Conservation (phyloP, 2,888 invertebrate genomes). For the Hedya salicella region DNA sequence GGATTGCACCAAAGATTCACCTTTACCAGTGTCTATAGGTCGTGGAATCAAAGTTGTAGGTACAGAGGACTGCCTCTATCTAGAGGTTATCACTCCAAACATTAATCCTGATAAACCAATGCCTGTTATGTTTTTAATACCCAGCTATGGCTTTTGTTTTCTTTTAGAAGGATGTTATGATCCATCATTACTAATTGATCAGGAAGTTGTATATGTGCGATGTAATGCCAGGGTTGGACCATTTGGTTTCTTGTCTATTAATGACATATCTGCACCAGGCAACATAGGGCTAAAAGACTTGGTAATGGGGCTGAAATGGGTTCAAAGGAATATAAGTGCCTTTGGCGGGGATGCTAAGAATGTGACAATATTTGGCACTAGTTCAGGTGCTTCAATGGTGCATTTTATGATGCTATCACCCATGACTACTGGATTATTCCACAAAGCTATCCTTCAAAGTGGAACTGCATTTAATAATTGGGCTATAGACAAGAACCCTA, state of each 20-base stretch:
- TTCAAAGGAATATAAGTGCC: constrained; percentile 68
- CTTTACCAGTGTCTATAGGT: constrained; percentile 51
- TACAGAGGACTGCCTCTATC: constrained; percentile 78
- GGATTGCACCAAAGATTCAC: constrained; percentile 67
- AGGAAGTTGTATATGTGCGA: constrained; percentile 72
- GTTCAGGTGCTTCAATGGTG: constrained; percentile 75
- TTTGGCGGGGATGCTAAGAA: constrained; percentile 80
- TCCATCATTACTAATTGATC: constrained; percentile 64
- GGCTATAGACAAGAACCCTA: constrained; percentile 70
- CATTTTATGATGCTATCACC: constrained; percentile 81
- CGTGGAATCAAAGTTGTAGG: constrained; percentile 52
- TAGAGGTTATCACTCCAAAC: constrained; percentile 70
- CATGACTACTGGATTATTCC: constrained; percentile 76
- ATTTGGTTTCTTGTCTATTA: constrained; percentile 76
- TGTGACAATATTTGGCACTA: constrained; percentile 79
- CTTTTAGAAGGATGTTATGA: constrained; percentile 67
- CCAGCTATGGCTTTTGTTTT: constrained; percentile 65
- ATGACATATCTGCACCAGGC: constrained; percentile 75
- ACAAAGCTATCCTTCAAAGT: constrained; percentile 78
- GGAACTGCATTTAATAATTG: constrained; percentile 75
- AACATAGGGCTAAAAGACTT: constrained; percentile 79
- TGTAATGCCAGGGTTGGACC: constrained; percentile 77
- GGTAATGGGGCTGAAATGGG: constrained; percentile 76
- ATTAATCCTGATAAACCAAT: constrained; percentile 63
- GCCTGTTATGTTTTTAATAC: constrained; percentile 83